Base-by-base conservation (phyloP, 2,797 vertebrate genomes). In the Delichon dasypus region DNA sequence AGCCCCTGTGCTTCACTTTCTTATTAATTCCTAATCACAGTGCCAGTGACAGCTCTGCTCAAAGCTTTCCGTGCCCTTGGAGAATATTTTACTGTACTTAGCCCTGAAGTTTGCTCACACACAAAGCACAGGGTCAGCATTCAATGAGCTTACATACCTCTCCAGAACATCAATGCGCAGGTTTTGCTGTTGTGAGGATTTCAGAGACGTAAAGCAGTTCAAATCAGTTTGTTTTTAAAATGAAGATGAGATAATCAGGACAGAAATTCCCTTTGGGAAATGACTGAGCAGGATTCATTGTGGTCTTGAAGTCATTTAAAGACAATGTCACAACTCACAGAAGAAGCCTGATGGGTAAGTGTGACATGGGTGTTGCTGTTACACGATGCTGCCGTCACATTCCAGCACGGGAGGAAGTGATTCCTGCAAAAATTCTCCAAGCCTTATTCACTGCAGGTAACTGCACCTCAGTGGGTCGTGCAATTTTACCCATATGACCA, bases 381-480 rank as follows among this genome's bases (percentile, higher is more conserved):
- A 34, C 23, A 16, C 0, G 6, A 38, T 42, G 61, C 64, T 78
- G 68, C 7, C 0, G 1, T 85, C 90, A 88, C 42, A 9, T 27
- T 61, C 32, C 0, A 0, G 40, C 4, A 7, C 2, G 17, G 75
- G 45, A 94, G 85, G 85, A 95, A 96, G 66, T 77, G n/a, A 91
- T 86, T 89, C 93, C 83, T 74, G 44, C 29, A 60, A 38, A 73
- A 74, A 91, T 96, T 77, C 75, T 76, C 62, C 45, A 53, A 23
- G 45, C 83, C 42, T 94, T 89, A 83, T 78, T 97, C 92, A 93
- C 23, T 47, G 45, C 67, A 76, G 70, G 93, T 76, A 84, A 85
- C 65, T 70, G 73, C 76, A 89, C 64, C 83, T 81, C 55, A 47
- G 66, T 77, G 47, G 75, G 30, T 45, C 38, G 0, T 60, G 53